These are phyloP conservation scores for Meandrusa payeni DNA, from an alignment of 2,888 invertebrate genomes.

Conservation along the genomic window DNA sequence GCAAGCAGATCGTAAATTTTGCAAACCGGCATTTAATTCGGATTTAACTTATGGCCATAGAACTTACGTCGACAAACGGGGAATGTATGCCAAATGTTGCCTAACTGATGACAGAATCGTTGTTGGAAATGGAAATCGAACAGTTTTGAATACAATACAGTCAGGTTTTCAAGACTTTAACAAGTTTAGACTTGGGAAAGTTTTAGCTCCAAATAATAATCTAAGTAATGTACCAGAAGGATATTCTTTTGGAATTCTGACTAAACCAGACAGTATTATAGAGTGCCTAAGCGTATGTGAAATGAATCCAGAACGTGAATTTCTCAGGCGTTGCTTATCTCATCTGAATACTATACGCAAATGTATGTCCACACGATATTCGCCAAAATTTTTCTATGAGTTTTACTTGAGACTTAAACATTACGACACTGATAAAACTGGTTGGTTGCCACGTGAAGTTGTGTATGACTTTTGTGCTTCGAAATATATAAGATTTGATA, in stretches of 20 bases:
- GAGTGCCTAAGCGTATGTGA: conserved; percentile 63
- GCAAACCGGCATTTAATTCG: conserved; percentile 59
- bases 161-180: conserved; percentile 55
- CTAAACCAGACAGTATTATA: conserved; percentile 61
- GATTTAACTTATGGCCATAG: conserved; percentile 67
- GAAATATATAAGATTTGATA: conserved; percentile 65
- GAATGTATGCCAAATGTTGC: conserved; percentile 68
- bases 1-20: conserved; percentile 53
- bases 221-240: conserved; percentile 64
- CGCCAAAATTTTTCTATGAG: conserved; percentile 50
- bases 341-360: conserved; percentile 66
- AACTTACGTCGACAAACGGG: conserved; percentile 65
- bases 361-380: conserved; percentile 45
- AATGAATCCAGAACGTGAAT: conserved; percentile 52
- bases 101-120: conserved; percentile 54
- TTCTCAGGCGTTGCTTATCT: conserved; percentile 64
- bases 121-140: conserved; percentile 52
- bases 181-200: conserved; percentile 56
- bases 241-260: conserved; percentile 67
- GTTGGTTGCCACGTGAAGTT: conserved; percentile 63
- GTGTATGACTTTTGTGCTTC: conserved; percentile 66
- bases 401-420: conserved; percentile 57
- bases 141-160: conserved; percentile 57
- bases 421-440: conserved; percentile 57
- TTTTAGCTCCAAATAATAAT: conserved; percentile 72